Percentiles rank a stretch among this genome's conserved stretches.
Evolutionary conservation across 2,888 invertebrate species (phyloP).

Genomic region (Zaprionus lineosus): DNA sequence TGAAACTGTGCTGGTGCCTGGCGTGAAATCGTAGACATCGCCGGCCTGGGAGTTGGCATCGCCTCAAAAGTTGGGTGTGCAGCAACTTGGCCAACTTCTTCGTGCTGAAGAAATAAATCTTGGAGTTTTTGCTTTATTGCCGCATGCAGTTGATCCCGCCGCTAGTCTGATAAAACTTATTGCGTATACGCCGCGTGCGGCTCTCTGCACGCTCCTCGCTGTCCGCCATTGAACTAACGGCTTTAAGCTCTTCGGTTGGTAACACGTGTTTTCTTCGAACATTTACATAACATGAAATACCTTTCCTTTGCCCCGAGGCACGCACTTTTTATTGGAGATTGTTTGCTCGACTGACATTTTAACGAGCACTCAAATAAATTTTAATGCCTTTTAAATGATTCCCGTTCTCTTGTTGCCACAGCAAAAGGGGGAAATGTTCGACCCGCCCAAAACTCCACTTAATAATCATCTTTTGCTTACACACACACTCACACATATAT

Average conservation of each 20-base stretch:
- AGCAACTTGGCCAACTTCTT: constrained; percentile 49
- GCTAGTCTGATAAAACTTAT: constrained; percentile 36
- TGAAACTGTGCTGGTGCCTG: constrained; percentile 27
- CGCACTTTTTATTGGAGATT: constrained; percentile 70
- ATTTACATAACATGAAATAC: constrained; percentile 57
- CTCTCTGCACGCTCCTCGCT: constrained; percentile 1
- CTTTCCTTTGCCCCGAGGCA: constrained; percentile 29
- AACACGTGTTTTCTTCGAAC: constrained; percentile 66
- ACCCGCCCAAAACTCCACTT: constrained; percentile 13
- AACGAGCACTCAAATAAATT: constrained; percentile 73
- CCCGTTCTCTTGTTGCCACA: constrained; percentile 28
- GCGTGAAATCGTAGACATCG: constrained; percentile 48
- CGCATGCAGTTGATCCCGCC: constrained; percentile 46
- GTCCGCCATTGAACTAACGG: constrained; percentile 19
- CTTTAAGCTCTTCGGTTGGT: constrained; percentile 39
- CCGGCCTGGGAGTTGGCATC: constrained; percentile 39
- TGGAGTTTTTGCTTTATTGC: constrained; percentile 74
- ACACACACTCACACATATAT: no score
- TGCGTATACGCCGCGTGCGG: constrained; percentile 53
- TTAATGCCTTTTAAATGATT: constrained; percentile 74
- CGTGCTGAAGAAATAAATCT: constrained; percentile 74
- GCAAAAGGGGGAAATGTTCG: constrained; percentile 53
- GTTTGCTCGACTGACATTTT: constrained; percentile 59
- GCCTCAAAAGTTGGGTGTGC: constrained; percentile 16
- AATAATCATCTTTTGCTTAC: constrained; percentile 14